phyloP scores from a whole-genome alignment of 1,140 invertebrate genomes.

The Magallana angulata region DNA sequence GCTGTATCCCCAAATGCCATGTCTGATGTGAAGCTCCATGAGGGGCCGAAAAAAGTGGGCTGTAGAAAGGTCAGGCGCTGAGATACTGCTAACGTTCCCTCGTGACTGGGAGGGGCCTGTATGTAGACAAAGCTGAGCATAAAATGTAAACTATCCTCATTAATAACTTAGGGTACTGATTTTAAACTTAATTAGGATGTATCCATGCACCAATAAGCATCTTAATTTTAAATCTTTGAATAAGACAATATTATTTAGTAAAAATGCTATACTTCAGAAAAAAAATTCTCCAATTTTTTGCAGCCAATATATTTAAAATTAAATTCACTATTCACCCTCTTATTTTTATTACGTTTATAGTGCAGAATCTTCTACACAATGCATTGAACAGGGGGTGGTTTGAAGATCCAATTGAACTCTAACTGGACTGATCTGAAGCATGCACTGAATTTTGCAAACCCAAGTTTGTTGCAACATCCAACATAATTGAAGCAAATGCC shows the following conservation, averaged over 20 bases:
- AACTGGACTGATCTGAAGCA: no score
- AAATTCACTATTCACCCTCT: neutral
- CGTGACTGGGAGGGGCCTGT: slow-evolving; percentile 67
- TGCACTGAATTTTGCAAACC: no score
- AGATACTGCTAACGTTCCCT: slow-evolving; percentile 81
- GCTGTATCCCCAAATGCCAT: slow-evolving; percentile 84
- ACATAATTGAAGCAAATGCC: no score
- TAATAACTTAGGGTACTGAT: neutral
- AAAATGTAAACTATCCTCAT: neutral
- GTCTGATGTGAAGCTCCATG: slow-evolving; percentile 82
- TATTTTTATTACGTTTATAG: no score
- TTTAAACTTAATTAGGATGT: neutral
- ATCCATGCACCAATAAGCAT: no score
- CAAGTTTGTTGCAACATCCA: no score
- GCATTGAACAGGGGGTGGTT: no score
- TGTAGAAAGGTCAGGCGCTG: slow-evolving; percentile 82
- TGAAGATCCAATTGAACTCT: no score
- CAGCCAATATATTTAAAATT: neutral
- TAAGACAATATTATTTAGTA: neutral
- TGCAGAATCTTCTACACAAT: no score
- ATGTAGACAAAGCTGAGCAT: neutral
- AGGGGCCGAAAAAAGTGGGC: slow-evolving; percentile 82
- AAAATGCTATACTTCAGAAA: neutral
- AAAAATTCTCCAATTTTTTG: neutral
- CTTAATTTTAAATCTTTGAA: neutral